Evolutionary conservation across 2,888 invertebrate genomes (phyloP), one percentile per base, ranked within the genome.

Genomic region (Drosophila borealis): DNA sequence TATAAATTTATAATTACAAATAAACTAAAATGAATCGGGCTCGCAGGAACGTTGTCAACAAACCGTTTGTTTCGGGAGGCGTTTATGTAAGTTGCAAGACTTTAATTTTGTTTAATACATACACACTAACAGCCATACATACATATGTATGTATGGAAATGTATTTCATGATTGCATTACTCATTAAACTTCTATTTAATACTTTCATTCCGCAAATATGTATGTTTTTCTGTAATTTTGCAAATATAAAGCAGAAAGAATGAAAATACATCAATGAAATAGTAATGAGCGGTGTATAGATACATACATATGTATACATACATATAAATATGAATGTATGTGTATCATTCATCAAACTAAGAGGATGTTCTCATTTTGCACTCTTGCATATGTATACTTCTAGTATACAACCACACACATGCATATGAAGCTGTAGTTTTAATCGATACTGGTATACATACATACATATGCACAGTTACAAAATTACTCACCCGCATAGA

Each of bases 61-160:
- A 77, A 29, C 54, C 39, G 6, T 89, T 89, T 53, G 85, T 88
- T 4, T 46, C 84, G 46, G 89, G 86, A 21, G 88, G 86, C 29
- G 57, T 81, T 59, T 81, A 78, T 74, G 89, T 89, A 84, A 87
- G 89, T 83, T 51, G 5, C 37, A 56, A 59, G 34, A 44, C 33
- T 14, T 46, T n/a, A 21, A 33, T 19, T 21, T 11, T 10, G 8
- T 6, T 37, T 8, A 14, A 36, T 50, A n/a, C 11, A 33, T 34
- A 41, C 39, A 46, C 17, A 19, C 42, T 50, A 44, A 11, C 33
- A 59, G 33, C 17, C 25, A 37, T 14, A 13, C 25, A 39, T 33
- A 48, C 19, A 53, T 45, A 57, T n/a, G 14, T 37, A 33, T 41
- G 49, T 25, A 37, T 9, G 3, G 2, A 17, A 10, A 29, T 33